A percentile compares a stretch with the other conserved stretches of the same genome.
phyloP scores from a whole-genome alignment of 2,113 vertebrate genomes.

The Recurvirostra avosetta region DNA sequence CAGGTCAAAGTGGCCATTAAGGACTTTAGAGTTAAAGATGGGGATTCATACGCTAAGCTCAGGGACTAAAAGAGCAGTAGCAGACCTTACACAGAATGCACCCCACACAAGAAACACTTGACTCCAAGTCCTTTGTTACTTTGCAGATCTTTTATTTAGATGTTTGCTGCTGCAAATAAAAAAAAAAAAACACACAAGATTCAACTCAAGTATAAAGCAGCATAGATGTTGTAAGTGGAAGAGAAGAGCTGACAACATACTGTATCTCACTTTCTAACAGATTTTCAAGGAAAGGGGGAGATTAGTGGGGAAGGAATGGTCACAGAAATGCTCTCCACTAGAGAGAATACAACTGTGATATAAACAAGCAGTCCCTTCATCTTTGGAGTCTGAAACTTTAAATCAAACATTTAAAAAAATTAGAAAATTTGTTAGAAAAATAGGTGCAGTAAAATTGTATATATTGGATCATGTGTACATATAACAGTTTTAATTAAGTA shows the following conservation, averaged over 20 bases:
- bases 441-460: constrained; percentile 55
- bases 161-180: constrained; percentile 31
- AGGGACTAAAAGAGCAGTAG: background rate
- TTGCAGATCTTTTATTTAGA: constrained; percentile 64
- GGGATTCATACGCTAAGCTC: background rate
- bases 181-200: constrained; percentile 17
- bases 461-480: constrained; percentile 3
- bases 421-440: constrained; percentile 67
- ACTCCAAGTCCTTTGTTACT: background rate
- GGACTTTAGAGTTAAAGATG: background rate
- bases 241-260: background rate
- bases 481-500: constrained; percentile 36
- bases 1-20: background rate
- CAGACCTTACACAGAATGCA: background rate
- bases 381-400: constrained; percentile 51
- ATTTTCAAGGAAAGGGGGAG: background rate
- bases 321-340: constrained; percentile 40
- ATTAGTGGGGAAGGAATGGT: background rate
- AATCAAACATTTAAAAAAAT: constrained; percentile 42
- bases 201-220: constrained; percentile 37
- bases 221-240: background rate
- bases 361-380: constrained; percentile 55
- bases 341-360: constrained; percentile 37
- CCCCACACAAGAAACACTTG: background rate
- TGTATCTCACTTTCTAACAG: background rate